Evolutionary conservation across 2,113 vertebrate species (phyloP), one percentile per base, ranked within the genome.

Genomic region (Malaclemys terrapin): DNA sequence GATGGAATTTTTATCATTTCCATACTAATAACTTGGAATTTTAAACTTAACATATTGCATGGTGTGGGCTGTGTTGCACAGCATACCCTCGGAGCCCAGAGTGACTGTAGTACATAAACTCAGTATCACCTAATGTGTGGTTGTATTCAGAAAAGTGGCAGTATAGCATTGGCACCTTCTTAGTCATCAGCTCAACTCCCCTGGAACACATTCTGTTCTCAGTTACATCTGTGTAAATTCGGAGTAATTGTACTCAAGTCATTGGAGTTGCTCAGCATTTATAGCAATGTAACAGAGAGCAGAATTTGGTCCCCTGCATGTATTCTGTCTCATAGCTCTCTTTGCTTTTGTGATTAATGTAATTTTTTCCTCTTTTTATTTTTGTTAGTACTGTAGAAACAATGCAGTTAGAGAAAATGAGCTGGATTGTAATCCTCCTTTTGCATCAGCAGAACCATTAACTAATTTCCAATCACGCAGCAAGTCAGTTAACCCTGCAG

Each of bases 291-390:
- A 47, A 2, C 5, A 5, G 65, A 7, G n/a, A 0, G 6, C 5
- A 3, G 42, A 2, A 3, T 1, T 25, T 12, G 16, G 4, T 52
- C 80, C 45, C 9, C 80, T 52, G 31, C 38, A 38, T 31, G 0
- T 6, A 1, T 81, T 47, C 47, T 12, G n/a, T 53, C n/a, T 84
- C 47, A 1, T 19, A 3, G 24, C 25, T 62, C 29, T 62, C 27
- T 35, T 89, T 89, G 0, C 1, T 76, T 0, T 27, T 82, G 69
- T 31, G 49, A 54, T 87, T 80, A 27, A 0, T 24, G 4, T 3
- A 3, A 4, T 0, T 11, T 42, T 54, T 75, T 2, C 2, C 7
- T 1, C 16, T 12, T 45, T 3, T 5, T 4, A 38, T 8, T 6
- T 14, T n/a, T 10, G 13, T 1, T 9, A 0, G 88, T 1, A 1